Conservation (phyloP, 1,140 invertebrate genomes). For the Ectropis grisescens region DNA sequence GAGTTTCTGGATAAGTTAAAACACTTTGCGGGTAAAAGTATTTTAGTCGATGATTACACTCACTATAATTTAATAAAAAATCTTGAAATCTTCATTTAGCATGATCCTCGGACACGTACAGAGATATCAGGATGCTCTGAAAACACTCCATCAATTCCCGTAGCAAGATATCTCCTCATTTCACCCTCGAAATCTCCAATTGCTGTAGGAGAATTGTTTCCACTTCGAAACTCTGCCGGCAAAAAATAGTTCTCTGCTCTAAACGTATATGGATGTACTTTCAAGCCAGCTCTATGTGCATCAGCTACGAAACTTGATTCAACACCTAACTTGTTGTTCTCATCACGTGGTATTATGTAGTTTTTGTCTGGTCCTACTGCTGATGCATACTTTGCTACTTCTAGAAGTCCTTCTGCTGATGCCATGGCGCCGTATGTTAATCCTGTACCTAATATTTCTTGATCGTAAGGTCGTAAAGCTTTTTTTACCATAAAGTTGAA, state of each 20-base stretch:
- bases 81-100: no score
- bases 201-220: constrained; percentile 10
- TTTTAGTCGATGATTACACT: no score
- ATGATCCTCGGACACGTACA: constrained; percentile 17
- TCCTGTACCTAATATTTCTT: constrained; percentile 21
- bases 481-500: constrained; percentile 36
- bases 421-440: constrained; percentile 46
- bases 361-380: constrained; percentile 50
- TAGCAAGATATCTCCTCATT: constrained; percentile 27
- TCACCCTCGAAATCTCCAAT: constrained; percentile 37
- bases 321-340: constrained; percentile 25
- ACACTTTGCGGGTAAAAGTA: no score
- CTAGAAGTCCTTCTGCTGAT: constrained; percentile 30
- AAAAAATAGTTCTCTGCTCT: constrained; percentile 47
- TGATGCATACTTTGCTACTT: constrained; percentile 45
- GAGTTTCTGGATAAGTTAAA: no score
- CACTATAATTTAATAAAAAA: no score
- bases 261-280: constrained; percentile 54
- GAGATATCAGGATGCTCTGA: constrained; percentile 44
- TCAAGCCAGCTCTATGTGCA: constrained; percentile 39
- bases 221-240: constrained; percentile 33
- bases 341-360: constrained; percentile 46
- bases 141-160: constrained; percentile 50
- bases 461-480: constrained; percentile 31
- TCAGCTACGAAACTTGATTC: constrained; percentile 40